Percentiles rank a stretch among this genome's conserved stretches.
Conservation (phyloP, 2,888 invertebrate species). For the Malthinus flaveolus region DNA sequence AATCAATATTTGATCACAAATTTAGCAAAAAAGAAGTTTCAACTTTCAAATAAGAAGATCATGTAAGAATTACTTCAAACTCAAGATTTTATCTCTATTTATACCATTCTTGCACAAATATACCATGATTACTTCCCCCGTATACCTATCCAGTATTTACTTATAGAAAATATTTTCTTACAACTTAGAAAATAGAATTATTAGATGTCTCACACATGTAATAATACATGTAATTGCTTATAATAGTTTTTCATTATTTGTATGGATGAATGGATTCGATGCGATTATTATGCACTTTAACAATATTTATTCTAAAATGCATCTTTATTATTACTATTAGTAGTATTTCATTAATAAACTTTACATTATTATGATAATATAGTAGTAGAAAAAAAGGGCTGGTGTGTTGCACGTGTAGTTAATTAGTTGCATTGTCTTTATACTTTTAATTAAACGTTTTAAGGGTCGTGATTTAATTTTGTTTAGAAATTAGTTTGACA, state of each 20-base stretch:
- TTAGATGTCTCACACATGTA: conserved; percentile 38
- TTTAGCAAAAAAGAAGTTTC: conserved; percentile 5
- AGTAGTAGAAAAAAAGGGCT: conserved; percentile 17
- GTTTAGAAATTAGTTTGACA: too few species aligned
- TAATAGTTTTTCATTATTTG: conserved; percentile 30
- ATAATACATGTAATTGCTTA: conserved; percentile 36
- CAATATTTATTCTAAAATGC: conserved; percentile 27
- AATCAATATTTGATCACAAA: conserved; percentile 7
- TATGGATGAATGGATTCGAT: conserved; percentile 37
- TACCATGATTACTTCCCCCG: conserved; percentile 40
- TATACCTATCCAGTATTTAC: conserved; percentile 34
- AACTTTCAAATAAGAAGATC: conserved; percentile 4
- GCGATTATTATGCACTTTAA: conserved; percentile 37
- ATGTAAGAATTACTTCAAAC: conserved; percentile 20
- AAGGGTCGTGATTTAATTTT: too few species aligned
- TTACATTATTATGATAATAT: conserved; percentile 27
- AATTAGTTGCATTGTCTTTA: too few species aligned
- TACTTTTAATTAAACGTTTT: too few species aligned
- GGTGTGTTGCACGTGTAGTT: conserved; percentile 4
- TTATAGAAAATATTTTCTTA: conserved; percentile 45
- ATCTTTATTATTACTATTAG: conserved; percentile 29
- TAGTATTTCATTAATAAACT: conserved; percentile 33
- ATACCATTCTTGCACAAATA: conserved; percentile 27
- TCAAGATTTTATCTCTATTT: conserved; percentile 29
- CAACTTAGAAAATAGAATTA: conserved; percentile 49